phyloP scores from a whole-genome alignment of 2,888 invertebrate genomes.

The Pardosa pseudoannulata region DNA sequence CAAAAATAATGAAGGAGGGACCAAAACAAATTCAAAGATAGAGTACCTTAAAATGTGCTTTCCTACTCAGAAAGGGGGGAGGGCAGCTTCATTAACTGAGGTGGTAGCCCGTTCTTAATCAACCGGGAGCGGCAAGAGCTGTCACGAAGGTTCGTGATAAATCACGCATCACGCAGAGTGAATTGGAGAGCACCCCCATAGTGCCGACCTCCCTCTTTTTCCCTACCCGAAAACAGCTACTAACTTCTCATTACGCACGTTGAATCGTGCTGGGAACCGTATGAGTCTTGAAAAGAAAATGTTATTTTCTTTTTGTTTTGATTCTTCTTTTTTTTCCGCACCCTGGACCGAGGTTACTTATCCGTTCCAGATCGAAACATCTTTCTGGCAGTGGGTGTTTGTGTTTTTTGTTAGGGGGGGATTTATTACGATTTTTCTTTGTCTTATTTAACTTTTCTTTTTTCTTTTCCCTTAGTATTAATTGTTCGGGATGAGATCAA shows the following conservation, averaged over 20 bases:
- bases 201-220: conserved; percentile 22
- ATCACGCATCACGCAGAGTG: conserved; percentile 67
- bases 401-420: not conserved
- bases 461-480: not conserved
- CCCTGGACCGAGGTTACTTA: conserved; percentile 18
- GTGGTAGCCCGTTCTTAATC: conserved; percentile 69
- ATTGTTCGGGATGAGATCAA: not conserved
- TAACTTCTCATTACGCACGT: conserved; percentile 68
- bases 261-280: conserved; percentile 67
- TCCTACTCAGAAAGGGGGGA: conserved; percentile 32
- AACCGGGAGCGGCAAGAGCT: conserved; percentile 67
- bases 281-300: conserved; percentile 56
- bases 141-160: conserved; percentile 70
- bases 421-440: not conserved
- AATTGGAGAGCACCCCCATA: conserved; percentile 38
- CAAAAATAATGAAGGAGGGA: not conserved
- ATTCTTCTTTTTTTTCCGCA: conserved; percentile 27
- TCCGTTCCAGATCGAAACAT: conserved; percentile 19
- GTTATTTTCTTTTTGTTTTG: too few species aligned
- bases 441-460: not conserved
- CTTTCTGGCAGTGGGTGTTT: not conserved
- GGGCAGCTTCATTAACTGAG: conserved; percentile 67
- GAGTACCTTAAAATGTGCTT: not conserved
- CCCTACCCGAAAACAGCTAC: not conserved
- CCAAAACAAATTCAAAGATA: conserved; percentile 17